Conservation (phyloP, 2,888 invertebrate genomes). For the Plutella xylostella region DNA sequence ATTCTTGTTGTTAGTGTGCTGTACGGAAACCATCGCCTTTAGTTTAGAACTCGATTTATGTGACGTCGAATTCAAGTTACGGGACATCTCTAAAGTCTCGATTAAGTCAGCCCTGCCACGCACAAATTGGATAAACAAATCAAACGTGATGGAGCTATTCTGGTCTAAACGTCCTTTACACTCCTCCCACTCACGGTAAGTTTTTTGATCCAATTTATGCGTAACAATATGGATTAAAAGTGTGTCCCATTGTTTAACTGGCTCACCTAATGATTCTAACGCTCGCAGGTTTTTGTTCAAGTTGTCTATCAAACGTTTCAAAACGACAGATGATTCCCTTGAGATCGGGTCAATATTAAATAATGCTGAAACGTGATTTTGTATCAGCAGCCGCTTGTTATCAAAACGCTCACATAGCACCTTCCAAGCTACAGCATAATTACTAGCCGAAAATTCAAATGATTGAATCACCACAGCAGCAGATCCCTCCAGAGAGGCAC, state of each 20-base stretch:
- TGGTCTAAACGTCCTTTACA: constrained; percentile 7
- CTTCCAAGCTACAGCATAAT: constrained; percentile 12
- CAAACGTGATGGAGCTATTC: not conserved
- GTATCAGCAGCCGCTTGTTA: constrained; percentile 12
- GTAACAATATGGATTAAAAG: constrained; percentile 9
- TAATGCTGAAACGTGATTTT: constrained; percentile 15
- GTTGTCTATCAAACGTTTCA: not conserved
- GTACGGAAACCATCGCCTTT: not conserved
- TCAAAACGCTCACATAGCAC: constrained; percentile 13
- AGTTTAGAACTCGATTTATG: not conserved
- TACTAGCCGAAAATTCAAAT: constrained; percentile 12
- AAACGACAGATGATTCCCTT: not conserved
- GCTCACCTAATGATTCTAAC: not conserved
- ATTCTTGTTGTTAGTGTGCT: too few species aligned
- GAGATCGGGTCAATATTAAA: constrained; percentile 11
- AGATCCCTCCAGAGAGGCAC: constrained; percentile 4
- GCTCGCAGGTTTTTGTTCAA: not conserved
- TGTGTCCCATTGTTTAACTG: constrained; percentile 3
- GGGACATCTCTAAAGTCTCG: constrained; percentile 1
- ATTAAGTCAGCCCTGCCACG: not conserved
- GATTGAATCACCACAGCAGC: constrained; percentile 14
- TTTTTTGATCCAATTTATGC: constrained; percentile 6
- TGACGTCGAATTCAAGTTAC: not conserved
- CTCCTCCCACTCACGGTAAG: constrained; percentile 11
- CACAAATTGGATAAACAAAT: not conserved